Conservation (phyloP, 1,140 invertebrate genomes). For the Caenorhabditis inopinata region DNA sequence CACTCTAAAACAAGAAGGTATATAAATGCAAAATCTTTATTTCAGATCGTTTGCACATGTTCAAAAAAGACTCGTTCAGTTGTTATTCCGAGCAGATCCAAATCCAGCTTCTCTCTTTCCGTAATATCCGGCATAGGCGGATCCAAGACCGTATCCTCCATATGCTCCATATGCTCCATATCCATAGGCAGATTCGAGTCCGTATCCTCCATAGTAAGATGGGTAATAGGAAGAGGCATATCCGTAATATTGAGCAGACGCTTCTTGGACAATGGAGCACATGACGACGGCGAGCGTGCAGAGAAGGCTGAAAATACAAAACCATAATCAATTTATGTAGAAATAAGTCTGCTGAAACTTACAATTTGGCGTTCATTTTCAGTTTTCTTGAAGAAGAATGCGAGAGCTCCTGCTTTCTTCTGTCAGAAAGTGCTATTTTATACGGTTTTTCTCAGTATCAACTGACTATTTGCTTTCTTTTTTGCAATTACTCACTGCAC, state of each 20-base stretch:
- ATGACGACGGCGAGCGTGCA: neutral
- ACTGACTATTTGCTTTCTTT: no score
- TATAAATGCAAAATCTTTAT: no score
- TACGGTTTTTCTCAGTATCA: no score
- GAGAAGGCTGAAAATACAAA: neutral
- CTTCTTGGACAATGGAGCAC: constrained; percentile 13
- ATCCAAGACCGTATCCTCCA: constrained; percentile 22
- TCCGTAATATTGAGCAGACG: constrained; percentile 30
- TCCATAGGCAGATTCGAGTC: neutral
- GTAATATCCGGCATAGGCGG: constrained; percentile 23
- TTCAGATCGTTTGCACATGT: constrained; percentile 13
- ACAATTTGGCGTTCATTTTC: neutral
- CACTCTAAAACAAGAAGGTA: no score
- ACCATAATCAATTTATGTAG: no score
- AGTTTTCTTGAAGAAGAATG: neutral
- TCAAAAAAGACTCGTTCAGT: neutral
- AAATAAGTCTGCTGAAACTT: neutral
- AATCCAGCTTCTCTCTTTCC: constrained; percentile 33
- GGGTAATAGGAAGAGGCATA: constrained; percentile 8
- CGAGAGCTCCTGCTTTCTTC: neutral
- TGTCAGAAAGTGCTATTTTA: neutral
- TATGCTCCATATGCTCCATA: constrained; percentile 18
- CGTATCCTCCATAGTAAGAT: constrained; percentile 16
- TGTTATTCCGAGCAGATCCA: neutral
- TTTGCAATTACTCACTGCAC: no score